Percentiles rank a stretch among this genome's conserved stretches.
Evolutionary conservation across 2,888 invertebrate species (phyloP).

Genomic region (Abrostola triplasia): DNA sequence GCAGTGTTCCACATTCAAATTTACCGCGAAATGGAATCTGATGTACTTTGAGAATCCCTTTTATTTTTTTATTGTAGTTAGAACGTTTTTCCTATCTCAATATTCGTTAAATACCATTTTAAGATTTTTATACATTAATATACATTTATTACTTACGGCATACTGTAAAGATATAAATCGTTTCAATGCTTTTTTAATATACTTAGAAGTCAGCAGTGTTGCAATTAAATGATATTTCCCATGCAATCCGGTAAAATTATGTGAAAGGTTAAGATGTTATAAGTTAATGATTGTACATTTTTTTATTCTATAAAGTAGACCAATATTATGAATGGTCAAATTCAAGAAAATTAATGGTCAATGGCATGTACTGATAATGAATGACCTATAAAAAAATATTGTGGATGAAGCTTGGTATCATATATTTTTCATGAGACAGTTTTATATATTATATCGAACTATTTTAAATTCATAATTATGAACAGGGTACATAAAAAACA

Average conservation of each 20-base stretch:
- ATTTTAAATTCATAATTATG: too few relatives aligned
- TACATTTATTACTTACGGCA: background rate
- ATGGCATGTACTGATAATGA: too few relatives aligned
- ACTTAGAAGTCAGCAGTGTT: conserved; percentile 30
- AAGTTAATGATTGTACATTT: too few relatives aligned
- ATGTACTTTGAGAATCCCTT: conserved; percentile 17
- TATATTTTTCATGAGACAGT: too few relatives aligned
- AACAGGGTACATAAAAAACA: too few relatives aligned
- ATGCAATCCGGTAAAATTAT: conserved; percentile 9
- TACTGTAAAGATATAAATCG: conserved; percentile 16
- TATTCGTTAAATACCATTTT: background rate
- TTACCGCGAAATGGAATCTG: conserved; percentile 53
- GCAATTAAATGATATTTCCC: conserved; percentile 18
- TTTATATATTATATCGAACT: too few relatives aligned
- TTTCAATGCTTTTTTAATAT: conserved; percentile 43
- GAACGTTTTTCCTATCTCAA: background rate
- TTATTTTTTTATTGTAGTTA: conserved; percentile 8
- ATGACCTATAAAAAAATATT: too few relatives aligned
- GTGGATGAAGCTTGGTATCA: too few relatives aligned
- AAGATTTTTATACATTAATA: background rate
- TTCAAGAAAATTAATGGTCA: too few relatives aligned
- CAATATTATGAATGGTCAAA: too few relatives aligned
- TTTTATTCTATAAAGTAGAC: too few relatives aligned
- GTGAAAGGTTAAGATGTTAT: too few relatives aligned
- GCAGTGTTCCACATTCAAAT: conserved; percentile 55